Evolutionary conservation across 2,113 vertebrate genomes (phyloP), one percentile per base, ranked within the genome.

Genomic region (Mus pahari): DNA sequence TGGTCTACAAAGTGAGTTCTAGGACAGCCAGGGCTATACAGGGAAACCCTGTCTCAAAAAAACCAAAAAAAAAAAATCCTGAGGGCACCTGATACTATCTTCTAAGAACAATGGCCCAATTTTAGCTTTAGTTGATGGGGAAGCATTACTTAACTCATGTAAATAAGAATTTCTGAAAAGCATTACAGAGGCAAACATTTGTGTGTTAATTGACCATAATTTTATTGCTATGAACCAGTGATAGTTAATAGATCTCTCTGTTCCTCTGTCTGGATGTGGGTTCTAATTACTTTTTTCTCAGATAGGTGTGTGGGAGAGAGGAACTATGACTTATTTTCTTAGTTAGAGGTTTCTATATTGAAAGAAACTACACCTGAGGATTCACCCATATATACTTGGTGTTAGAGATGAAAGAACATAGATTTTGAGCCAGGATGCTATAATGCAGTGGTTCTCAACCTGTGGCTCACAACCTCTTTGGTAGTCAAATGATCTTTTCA

Each of bases 271-370:
- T 62, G 11, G 60, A 64, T 36, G 24, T 48, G 45, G 26, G 3
- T 74, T 88, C 70, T 90, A 82, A 45, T 78, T 90, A 53, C 78
- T 55, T 89, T 73, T 97, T 96, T 88, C 42, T 95, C 45, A 90
- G 50, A 64, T 89, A 60, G 64, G 48, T 86, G 7, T 91, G 74
- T 73, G 3, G 60, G 81, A 66, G 70, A 84, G 71, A 45, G 58
- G 42, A 26, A 45, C 48, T 42, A 82, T 9, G n/a, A 55, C 55
- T 58, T 74, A 16, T 75, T 94, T 96, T 86, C 64, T 91, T 55
- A 77, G 19, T 88, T 62, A 77, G 26, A 82, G 64, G 53, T 86
- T 77, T 94, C 39, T n/a, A 89, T 42, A 20, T 50, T 89, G 53
- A 93, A 53, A 96, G 73, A 60, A 86, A 22, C 7, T 86, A 7